Evolutionary conservation across 2,113 vertebrate species (phyloP), one percentile per base, ranked within the genome.

Genomic region (Corydoras sp.): DNA sequence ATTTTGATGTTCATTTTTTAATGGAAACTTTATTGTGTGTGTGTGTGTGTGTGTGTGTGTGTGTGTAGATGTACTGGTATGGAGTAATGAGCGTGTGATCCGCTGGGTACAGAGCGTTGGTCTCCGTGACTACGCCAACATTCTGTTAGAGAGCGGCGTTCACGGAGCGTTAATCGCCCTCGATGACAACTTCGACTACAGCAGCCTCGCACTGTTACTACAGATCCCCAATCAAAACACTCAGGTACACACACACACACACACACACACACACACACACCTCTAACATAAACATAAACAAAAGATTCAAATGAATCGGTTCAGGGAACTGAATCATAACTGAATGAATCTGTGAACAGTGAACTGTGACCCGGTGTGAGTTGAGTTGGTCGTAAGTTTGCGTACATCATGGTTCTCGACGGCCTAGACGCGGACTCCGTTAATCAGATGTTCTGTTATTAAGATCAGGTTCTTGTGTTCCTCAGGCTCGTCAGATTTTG

Each of bases 211-310:
- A 51, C 89, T 99, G 77, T 87, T 98, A 73, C 90, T 99, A 80
- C 97, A 99, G 88, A 99, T 99, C 81, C 97, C 97, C 82, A 99
- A 85, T 72, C 97, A 99, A 85, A 98, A 94, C 85, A 99, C 96
- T 78, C 93, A 95, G 92, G 93, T 87, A 15, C 15, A 3, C 4
- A 10, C 54, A 14, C 50, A 58, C 60, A 65, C 30, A 31, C 59
- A 62, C 65, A 50, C 14, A 58, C 65, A 13, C 54, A 59, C 4
- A 10, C 54, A 14, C 50, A 58, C 60, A 65, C 30, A 31, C 59
- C 18, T 24, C 18, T 24, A 24, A 62, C 65, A 50, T 3, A 24
- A 30, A 65, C 14, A 58, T 60, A 13, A 32, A 59, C 30, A 67
- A 18, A 56, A 55, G 11, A 67, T 18, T 50, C n/a, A 51, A 5